Conservation (phyloP, 37 sponge, comb jelly and placozoan genomes). For the Ianthella basta region DNA sequence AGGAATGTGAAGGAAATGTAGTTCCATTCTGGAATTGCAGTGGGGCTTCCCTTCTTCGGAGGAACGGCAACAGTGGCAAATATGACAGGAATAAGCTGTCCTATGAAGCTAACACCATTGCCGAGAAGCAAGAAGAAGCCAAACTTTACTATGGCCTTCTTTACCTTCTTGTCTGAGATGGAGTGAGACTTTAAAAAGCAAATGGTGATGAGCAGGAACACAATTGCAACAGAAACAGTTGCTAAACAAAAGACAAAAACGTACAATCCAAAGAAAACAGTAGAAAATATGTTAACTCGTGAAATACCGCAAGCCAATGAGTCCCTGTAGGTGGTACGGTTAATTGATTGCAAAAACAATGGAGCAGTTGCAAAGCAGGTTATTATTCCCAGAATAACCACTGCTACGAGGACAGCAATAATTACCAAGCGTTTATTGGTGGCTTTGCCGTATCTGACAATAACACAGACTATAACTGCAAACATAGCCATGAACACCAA, state of each 20-base stretch:
- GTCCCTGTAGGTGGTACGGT: background rate
- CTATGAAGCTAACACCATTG: background rate
- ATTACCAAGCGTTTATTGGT: too few species aligned
- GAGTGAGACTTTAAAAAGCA: background rate
- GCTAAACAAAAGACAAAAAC: background rate
- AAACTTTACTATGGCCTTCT: constrained; percentile 12
- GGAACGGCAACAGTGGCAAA: background rate
- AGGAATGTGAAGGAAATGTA: background rate
- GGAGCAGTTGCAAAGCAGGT: background rate
- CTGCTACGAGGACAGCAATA: background rate
- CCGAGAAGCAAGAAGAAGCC: constrained; percentile 8
- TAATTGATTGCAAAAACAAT: background rate
- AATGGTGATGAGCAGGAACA: background rate
- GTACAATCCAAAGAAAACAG: background rate
- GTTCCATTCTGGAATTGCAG: too few species aligned
- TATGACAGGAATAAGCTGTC: background rate
- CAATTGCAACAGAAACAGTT: background rate
- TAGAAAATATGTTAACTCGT: background rate
- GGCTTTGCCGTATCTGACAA: background rate
- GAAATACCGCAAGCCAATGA: background rate
- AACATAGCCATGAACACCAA: constrained; percentile 1
- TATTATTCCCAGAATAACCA: background rate
- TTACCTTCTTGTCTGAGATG: background rate
- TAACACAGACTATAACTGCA: background rate
- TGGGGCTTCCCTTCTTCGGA: too few species aligned